These are phyloP conservation scores for Characodon lateralis DNA, from an alignment of 2,797 vertebrate species.

Conservation along the genomic window DNA sequence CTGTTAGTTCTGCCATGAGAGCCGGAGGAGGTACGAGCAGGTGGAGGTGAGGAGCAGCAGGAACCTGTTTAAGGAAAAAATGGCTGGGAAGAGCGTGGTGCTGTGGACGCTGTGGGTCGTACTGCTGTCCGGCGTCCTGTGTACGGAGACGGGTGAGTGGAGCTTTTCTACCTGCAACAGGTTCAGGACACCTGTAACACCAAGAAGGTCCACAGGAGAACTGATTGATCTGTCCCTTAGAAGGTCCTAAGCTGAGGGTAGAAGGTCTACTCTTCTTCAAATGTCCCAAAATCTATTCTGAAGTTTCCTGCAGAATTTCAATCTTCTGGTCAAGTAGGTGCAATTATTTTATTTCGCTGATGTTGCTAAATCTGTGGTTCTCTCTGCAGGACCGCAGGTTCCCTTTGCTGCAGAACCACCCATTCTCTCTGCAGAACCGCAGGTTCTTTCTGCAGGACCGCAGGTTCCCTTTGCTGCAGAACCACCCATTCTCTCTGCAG, in stretches of 20 bases:
- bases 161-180: too few species aligned
- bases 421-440: background rate
- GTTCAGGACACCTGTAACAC: too few species aligned
- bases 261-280: too few species aligned
- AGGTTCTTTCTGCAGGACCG: too few species aligned
- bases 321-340: background rate
- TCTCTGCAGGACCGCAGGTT: too few species aligned
- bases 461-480: too few species aligned
- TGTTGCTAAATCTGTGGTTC: background rate
- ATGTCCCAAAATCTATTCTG: background rate
- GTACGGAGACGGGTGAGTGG: constrained; percentile 79
- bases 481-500: too few species aligned
- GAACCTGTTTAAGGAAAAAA: constrained; percentile 8
- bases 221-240: too few species aligned
- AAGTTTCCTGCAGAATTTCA: background rate
- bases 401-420: background rate
- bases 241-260: too few species aligned
- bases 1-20: constrained; percentile 24
- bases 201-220: too few species aligned
- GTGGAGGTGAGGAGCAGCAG: constrained; percentile 27
- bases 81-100: constrained; percentile 59
- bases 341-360: too few species aligned
- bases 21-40: constrained; percentile 29
- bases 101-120: constrained; percentile 74
- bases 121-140: constrained; percentile 72